Evolutionary conservation across 2,888 invertebrate genomes (phyloP).

Genomic region (Margaritifera margaritifera): DNA sequence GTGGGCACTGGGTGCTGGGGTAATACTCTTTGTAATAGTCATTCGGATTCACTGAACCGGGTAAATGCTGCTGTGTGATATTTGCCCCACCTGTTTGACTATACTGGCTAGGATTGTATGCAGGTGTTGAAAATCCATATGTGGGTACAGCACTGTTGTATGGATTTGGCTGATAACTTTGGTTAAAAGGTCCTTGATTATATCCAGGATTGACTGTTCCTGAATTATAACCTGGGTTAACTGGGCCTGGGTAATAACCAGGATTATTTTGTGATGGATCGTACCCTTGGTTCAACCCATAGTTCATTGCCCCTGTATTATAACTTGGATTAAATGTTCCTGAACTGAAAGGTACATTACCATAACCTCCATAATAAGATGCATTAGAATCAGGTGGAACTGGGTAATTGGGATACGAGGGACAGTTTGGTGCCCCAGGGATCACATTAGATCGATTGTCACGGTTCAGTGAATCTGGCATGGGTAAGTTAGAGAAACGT

Average conservation of each 20-base stretch:
- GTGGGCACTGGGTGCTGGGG: slow-evolving; percentile 3
- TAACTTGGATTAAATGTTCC: too few relatives aligned
- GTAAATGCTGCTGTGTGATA: too few relatives aligned
- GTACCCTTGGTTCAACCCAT: too few relatives aligned
- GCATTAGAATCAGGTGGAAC: slow-evolving; percentile 10
- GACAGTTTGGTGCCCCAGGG: slow-evolving; percentile 13
- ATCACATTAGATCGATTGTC: slow-evolving; percentile 13
- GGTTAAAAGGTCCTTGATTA: background rate
- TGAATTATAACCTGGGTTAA: slow-evolving; percentile 1
- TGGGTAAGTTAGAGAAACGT: too few relatives aligned
- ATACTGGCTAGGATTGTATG: too few relatives aligned
- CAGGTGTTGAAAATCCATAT: too few relatives aligned
- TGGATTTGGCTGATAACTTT: slow-evolving; percentile 20
- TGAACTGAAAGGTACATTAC: too few relatives aligned
- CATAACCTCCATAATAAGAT: background rate
- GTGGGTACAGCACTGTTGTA: slow-evolving; percentile 3
- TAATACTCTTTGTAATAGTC: background rate
- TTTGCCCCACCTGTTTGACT: too few relatives aligned
- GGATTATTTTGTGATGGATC: too few relatives aligned
- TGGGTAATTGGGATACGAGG: slow-evolving; percentile 5
- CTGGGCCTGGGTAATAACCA: too few relatives aligned
- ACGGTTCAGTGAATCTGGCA: background rate
- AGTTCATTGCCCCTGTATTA: too few relatives aligned
- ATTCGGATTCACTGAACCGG: too few relatives aligned
- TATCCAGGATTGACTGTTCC: background rate